phyloP scores from a whole-genome alignment of 30 jellyfish, hydroid and myxozoan genomes.

The Haliclystus octoradiatus region DNA sequence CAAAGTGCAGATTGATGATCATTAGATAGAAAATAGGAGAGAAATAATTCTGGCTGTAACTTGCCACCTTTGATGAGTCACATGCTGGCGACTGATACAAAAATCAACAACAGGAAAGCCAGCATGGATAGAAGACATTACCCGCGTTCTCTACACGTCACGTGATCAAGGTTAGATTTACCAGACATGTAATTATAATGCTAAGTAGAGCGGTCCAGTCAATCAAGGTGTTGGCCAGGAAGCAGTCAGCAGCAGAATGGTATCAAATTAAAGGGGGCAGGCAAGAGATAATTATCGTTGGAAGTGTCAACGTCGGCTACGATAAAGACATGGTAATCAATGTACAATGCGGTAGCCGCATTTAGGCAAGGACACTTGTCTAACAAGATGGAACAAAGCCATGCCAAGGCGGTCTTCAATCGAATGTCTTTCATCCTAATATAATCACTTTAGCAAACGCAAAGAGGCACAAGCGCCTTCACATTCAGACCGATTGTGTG shows the following conservation, averaged over 20 bases:
- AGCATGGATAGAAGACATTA: too few relatives aligned
- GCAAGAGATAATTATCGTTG: constrained; percentile 51
- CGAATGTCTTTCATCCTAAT: not conserved
- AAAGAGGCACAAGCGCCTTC: not conserved
- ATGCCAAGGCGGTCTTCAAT: constrained; percentile 2
- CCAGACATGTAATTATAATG: too few relatives aligned
- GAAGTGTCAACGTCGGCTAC: constrained; percentile 78
- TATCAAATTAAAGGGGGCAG: constrained; percentile 44
- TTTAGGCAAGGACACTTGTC: not conserved
- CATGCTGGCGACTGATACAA: too few relatives aligned
- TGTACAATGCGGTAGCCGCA: not conserved
- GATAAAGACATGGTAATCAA: constrained; percentile 51
- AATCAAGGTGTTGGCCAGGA: too few relatives aligned
- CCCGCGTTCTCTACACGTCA: too few relatives aligned
- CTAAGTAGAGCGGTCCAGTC: too few relatives aligned
- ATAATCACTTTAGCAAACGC: constrained; percentile 1
- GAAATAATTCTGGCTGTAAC: too few relatives aligned
- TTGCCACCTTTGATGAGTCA: too few relatives aligned
- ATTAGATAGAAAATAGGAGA: too few relatives aligned
- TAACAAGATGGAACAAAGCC: not conserved
- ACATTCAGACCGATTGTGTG: not conserved
- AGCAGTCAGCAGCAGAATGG: not conserved
- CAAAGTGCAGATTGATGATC: too few relatives aligned
- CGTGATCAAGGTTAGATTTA: too few relatives aligned
- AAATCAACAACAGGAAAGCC: too few relatives aligned